Base-by-base conservation (phyloP, 2,888 invertebrate genomes). In the Parapristionchus giblindavisi region DNA sequence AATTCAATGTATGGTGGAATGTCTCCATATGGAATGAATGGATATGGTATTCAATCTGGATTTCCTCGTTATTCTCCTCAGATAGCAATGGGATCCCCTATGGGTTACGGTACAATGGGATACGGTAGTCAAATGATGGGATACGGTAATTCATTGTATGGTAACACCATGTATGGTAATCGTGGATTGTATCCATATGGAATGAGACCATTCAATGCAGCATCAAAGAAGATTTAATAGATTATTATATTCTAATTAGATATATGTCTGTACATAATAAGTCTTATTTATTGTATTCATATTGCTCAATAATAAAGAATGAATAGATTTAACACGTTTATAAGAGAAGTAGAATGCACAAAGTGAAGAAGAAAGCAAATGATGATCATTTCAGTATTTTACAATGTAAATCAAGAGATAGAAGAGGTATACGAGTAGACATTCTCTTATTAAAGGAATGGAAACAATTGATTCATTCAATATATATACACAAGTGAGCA, bases 191-290 rank as follows among this genome's bases (percentile, higher is more conserved):
- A n/a, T 6, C 54, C 6, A 24, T 65, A 65, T 65, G 43, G 48
- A 0, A 43, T 43, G 43, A 32, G 65, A 43, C 65, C 65, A 11
- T 65, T 43, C 43, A 40, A 48, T 43, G 48, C 65, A n/a, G 40
- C 29, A 29, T 43, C 40, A 48, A 54, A 54, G n/a, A 65, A 65
- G 61, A 38, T 38, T 8, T 24, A 61, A n/a, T 61, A 21, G 24
- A 8, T 14, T 29, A 3, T 61, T 24, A 4, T 4, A 32, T 36
- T 24, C 29, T n/a, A 1, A 61, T 61, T 5, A 11, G 11, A n/a
- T n/a, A n/a, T 14, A 8, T 61, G 29, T 61, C n/a, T 61, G 61
- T 61, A 61, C 61, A 61, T 61, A 61, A n/a, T 61, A 38, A 58
- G 34, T 61, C 17, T 36, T 38, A 8, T 0, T 36, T n/a, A n/a